phyloP scores from a whole-genome alignment of 2,888 invertebrate genomes.

The Terebella lapidaria region DNA sequence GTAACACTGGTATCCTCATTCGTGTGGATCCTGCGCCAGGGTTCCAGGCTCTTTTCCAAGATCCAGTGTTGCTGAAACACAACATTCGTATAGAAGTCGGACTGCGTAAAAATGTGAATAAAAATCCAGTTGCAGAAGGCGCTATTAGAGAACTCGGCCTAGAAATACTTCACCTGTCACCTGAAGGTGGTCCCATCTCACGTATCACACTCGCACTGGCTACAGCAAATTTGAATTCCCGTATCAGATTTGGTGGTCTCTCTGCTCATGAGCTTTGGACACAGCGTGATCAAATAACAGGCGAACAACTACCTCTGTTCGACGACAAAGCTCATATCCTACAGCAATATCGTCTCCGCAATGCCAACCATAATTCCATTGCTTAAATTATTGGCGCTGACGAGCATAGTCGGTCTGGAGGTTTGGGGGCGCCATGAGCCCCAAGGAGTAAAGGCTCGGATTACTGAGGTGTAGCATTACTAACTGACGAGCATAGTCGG shows the following conservation, averaged over 20 bases:
- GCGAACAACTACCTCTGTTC: constrained; percentile 18
- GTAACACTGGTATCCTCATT: constrained; percentile 13
- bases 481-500: no score
- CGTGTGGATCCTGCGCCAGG: constrained; percentile 28
- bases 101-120: constrained; percentile 24
- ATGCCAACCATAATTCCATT: constrained; percentile 25
- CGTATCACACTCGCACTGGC: constrained; percentile 12
- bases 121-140: constrained; percentile 30
- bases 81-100: constrained; percentile 22
- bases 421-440: no score
- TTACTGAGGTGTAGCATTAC: no score
- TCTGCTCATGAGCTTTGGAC: constrained; percentile 26
- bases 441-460: no score
- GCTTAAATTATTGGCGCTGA: no score
- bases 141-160: constrained; percentile 29
- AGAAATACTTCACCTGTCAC: constrained; percentile 23
- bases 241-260: constrained; percentile 23
- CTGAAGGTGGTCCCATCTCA: constrained; percentile 13
- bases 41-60: constrained; percentile 15
- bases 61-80: constrained; percentile 14
- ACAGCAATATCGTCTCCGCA: constrained; percentile 15
- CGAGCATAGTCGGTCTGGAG: no score
- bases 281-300: constrained; percentile 26
- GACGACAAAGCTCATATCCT: constrained; percentile 19
- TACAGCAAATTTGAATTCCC: constrained; percentile 21